phyloP scores from a whole-genome alignment of 2,888 invertebrate species.

The Chymomyza caudatula region DNA sequence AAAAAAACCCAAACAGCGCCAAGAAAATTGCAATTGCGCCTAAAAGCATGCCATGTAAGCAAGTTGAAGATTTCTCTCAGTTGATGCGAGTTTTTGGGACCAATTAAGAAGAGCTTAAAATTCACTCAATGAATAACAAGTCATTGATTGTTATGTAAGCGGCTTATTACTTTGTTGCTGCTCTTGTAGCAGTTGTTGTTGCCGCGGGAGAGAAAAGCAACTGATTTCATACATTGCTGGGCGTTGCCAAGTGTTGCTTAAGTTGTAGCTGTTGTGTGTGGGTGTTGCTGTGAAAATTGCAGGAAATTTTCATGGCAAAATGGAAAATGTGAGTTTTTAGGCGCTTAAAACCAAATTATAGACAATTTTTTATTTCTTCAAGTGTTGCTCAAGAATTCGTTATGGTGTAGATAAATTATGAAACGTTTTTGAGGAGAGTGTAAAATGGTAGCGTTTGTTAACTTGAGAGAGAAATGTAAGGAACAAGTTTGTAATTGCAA shows the following conservation, averaged over 20 bases:
- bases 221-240: constrained; percentile 44
- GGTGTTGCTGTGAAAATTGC: constrained; percentile 31
- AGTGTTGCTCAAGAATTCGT: constrained; percentile 10
- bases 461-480: neutral
- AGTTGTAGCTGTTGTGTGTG: constrained; percentile 29
- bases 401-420: constrained; percentile 6
- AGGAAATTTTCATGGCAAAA: constrained; percentile 35
- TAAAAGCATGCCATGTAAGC: constrained; percentile 7
- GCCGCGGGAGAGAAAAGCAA: constrained; percentile 22
- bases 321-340: constrained; percentile 42
- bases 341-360: constrained; percentile 39
- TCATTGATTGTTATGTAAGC: constrained; percentile 61
- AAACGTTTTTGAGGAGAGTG: neutral
- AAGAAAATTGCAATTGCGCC: neutral
- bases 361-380: constrained; percentile 7
- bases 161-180: constrained; percentile 44
- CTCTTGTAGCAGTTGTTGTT: neutral
- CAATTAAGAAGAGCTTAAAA: constrained; percentile 49
- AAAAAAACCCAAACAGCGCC: neutral
- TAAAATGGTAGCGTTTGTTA: neutral
- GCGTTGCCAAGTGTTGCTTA: constrained; percentile 41
- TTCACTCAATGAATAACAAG: constrained; percentile 27
- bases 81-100: neutral
- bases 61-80: neutral
- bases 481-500: neutral